These are phyloP conservation scores for Silurus asotus DNA, from an alignment of 2,113 vertebrate species.

Conservation along the genomic window DNA sequence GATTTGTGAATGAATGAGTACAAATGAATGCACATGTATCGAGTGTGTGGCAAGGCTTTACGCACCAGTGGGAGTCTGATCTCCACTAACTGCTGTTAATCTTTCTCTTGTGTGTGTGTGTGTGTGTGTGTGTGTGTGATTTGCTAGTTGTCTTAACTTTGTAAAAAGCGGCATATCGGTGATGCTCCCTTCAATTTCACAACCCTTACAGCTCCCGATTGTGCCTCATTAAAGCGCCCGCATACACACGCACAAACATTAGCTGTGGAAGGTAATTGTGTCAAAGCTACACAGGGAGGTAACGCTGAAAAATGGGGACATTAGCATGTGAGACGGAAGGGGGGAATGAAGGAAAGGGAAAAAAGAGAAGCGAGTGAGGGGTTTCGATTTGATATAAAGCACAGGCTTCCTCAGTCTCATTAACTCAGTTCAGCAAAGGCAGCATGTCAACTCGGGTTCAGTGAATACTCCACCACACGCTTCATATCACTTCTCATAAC, in stretches of 20 bases:
- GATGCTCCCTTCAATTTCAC: not conserved
- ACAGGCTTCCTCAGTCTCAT: constrained; percentile 15
- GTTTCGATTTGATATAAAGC: constrained; percentile 26
- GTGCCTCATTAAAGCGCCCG: constrained; percentile 26
- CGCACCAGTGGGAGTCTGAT: constrained; percentile 7
- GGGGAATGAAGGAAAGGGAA: constrained; percentile 1
- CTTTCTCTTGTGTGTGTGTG: not conserved
- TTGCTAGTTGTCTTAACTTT: constrained; percentile 17
- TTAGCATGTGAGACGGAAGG: constrained; percentile 38
- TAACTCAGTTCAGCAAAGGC: constrained; percentile 27
- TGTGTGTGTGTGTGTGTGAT: constrained; percentile 16
- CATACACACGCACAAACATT: constrained; percentile 28
- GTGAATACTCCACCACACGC: constrained; percentile 3
- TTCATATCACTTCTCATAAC: not conserved
- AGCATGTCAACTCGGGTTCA: constrained; percentile 13
- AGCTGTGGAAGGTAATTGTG: constrained; percentile 48
- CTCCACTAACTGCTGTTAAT: constrained; percentile 5
- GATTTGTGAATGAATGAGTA: constrained; percentile 40
- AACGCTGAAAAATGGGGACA: constrained; percentile 48
- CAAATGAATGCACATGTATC: constrained; percentile 28
- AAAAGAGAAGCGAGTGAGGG: not conserved
- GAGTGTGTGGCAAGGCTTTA: constrained; percentile 11
- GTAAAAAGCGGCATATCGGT: constrained; percentile 18
- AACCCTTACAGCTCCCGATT: constrained; percentile 1
- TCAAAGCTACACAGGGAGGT: constrained; percentile 46